Evolutionary conservation across 1,140 invertebrate genomes (phyloP).

Genomic region (Muscidifurax raptorellus): DNA sequence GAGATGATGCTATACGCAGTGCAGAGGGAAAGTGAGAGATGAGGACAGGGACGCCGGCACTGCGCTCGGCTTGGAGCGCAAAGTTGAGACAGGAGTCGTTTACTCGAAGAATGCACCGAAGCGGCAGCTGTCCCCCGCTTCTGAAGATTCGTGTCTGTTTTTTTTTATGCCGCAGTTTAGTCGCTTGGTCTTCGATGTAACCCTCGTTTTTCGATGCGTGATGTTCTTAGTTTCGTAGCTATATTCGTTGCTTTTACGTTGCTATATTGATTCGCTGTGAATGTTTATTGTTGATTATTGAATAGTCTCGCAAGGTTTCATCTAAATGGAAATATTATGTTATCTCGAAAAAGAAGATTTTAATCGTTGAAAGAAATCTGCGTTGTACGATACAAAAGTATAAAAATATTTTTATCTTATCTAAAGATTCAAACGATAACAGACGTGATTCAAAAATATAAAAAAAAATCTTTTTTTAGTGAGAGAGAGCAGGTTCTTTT

Average conservation of each 20-base stretch:
- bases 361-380: too few relatives aligned
- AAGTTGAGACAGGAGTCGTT: slow-evolving; percentile 39
- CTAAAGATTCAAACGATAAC: background rate
- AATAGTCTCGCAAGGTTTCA: too few relatives aligned
- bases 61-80: background rate
- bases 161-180: background rate
- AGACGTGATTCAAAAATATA: background rate
- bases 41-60: background rate
- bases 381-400: too few relatives aligned
- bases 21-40: slow-evolving; percentile 31
- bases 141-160: slow-evolving; percentile 4
- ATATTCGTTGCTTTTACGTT: too few relatives aligned
- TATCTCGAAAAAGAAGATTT: too few relatives aligned
- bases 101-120: slow-evolving; percentile 43
- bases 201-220: too few relatives aligned
- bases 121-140: slow-evolving; percentile 25
- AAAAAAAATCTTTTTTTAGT: background rate
- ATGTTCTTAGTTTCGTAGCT: too few relatives aligned
- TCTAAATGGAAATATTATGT: too few relatives aligned
- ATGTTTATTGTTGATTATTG: too few relatives aligned
- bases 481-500: background rate
- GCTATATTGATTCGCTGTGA: too few relatives aligned
- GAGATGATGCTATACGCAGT: slow-evolving; percentile 5
- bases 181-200: background rate
- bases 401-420: background rate